Evolutionary conservation across 2,797 vertebrate genomes (phyloP).

Genomic region (Sebastes kiyomatsui): DNA sequence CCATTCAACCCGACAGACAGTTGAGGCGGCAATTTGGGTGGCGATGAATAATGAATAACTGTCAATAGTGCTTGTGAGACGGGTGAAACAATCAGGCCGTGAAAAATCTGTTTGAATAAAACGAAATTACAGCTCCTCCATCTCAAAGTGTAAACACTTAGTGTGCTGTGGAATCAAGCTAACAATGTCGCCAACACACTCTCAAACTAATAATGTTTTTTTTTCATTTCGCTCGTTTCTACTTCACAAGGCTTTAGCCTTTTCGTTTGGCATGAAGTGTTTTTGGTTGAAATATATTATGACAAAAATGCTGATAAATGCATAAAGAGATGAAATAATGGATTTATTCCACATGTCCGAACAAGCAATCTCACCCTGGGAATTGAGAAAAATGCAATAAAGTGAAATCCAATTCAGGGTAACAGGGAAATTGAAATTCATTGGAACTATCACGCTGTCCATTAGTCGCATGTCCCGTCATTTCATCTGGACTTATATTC

Average conservation of each 20-base stretch:
- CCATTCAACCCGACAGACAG: constrained; percentile 12
- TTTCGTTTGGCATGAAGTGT: neutral
- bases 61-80: constrained; percentile 27
- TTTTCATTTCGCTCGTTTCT: neutral
- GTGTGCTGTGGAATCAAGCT: neutral
- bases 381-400: constrained; percentile 23
- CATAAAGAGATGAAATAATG: neutral
- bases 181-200: neutral
- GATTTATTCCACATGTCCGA: neutral
- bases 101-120: constrained; percentile 14
- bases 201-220: neutral
- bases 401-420: constrained; percentile 30
- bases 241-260: neutral
- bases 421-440: constrained; percentile 37
- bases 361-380: constrained; percentile 5
- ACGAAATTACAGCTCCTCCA: neutral
- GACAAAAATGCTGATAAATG: neutral
- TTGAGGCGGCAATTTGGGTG: constrained; percentile 3
- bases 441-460: constrained; percentile 27
- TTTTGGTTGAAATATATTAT: neutral
- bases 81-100: constrained; percentile 24
- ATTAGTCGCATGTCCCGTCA: constrained; percentile 47
- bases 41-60: constrained; percentile 46
- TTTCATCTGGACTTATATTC: constrained; percentile 64
- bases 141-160: constrained; percentile 2